A percentile compares a stretch with the other conserved stretches of the same genome.
Conservation (phyloP, 1,140 invertebrate genomes). For the Rhizoglyphus robini region DNA sequence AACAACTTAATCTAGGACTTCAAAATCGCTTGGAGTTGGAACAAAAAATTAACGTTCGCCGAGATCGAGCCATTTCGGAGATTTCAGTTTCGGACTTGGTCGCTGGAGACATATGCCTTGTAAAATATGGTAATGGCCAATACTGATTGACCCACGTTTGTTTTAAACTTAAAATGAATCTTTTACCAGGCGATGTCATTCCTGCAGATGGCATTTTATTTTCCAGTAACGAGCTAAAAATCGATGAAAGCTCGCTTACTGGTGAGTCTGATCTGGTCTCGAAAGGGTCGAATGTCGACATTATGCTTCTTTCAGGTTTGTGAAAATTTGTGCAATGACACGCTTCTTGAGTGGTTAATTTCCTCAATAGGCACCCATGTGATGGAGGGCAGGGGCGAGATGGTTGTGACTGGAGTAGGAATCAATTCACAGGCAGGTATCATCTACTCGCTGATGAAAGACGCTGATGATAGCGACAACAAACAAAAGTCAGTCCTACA, state of each 20-base stretch:
- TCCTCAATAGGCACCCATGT: slow-evolving; percentile 74
- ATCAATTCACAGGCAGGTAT: slow-evolving; percentile 98
- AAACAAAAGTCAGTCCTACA: slow-evolving; percentile 97
- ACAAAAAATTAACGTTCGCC: slow-evolving; percentile 93
- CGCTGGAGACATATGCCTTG: slow-evolving; percentile 95
- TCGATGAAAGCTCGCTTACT: slow-evolving; percentile 94
- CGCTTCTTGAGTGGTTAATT: neutral
- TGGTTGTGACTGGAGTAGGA: slow-evolving; percentile 95
- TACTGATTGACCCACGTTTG: neutral
- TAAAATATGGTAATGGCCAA: slow-evolving; percentile 43
- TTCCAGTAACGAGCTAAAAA: slow-evolving; percentile 95
- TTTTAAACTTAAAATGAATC: neutral
- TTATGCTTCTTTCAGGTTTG: slow-evolving; percentile 81
- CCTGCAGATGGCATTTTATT: slow-evolving; percentile 93
- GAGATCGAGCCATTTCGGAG: slow-evolving; percentile 76
- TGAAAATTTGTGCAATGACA: neutral
- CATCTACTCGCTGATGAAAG: slow-evolving; percentile 88
- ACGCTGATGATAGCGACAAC: slow-evolving; percentile 30
- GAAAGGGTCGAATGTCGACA: slow-evolving; percentile 78
- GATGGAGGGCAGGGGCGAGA: slow-evolving; percentile 99
- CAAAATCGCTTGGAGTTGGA: slow-evolving; percentile 97
- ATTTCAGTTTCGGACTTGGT: slow-evolving; percentile 92
- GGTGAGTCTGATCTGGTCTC: slow-evolving; percentile 98
- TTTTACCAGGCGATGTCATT: slow-evolving; percentile 55
- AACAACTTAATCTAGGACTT: slow-evolving; percentile 40